These are phyloP conservation scores for Drosophila borealis DNA, from an alignment of 2,888 invertebrate genomes.

Conservation along the genomic window DNA sequence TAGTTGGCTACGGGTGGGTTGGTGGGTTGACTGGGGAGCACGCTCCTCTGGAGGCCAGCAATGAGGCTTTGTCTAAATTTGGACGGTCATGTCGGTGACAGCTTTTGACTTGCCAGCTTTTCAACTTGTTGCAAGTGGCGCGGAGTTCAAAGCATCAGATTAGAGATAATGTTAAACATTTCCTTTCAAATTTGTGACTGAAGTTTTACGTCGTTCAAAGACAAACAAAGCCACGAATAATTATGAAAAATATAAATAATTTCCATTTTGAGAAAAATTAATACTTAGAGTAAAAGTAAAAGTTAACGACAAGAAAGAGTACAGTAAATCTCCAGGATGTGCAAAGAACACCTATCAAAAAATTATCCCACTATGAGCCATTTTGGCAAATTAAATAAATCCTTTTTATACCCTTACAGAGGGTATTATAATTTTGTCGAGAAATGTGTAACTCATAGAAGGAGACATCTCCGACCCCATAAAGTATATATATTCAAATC, in stretches of 20 bases:
- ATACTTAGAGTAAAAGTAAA: constrained; percentile 27
- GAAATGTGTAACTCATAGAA: no score
- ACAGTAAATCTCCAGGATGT: neutral
- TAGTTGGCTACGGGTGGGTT: constrained; percentile 9
- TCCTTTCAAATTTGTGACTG: constrained; percentile 74
- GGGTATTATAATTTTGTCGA: no score
- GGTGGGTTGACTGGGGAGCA: constrained; percentile 15
- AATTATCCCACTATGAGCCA: no score
- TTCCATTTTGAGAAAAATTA: constrained; percentile 32
- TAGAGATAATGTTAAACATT: constrained; percentile 72
- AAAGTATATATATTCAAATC: no score
- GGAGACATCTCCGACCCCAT: no score
- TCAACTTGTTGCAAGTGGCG: constrained; percentile 68
- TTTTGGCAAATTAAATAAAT: no score
- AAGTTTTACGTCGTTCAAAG: constrained; percentile 32
- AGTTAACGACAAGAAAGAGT: constrained; percentile 12
- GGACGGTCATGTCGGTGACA: constrained; percentile 77
- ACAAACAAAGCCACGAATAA: constrained; percentile 39
- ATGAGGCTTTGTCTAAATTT: constrained; percentile 78
- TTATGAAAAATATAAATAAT: constrained; percentile 42
- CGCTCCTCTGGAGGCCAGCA: constrained; percentile 68
- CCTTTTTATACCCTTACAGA: no score
- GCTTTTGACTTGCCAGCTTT: constrained; percentile 71
- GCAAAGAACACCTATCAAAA: neutral
- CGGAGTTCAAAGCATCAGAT: constrained; percentile 77